These are phyloP conservation scores for Tragelaphus oryx DNA, from an alignment of 2,797 vertebrate species.

Conservation along the genomic window DNA sequence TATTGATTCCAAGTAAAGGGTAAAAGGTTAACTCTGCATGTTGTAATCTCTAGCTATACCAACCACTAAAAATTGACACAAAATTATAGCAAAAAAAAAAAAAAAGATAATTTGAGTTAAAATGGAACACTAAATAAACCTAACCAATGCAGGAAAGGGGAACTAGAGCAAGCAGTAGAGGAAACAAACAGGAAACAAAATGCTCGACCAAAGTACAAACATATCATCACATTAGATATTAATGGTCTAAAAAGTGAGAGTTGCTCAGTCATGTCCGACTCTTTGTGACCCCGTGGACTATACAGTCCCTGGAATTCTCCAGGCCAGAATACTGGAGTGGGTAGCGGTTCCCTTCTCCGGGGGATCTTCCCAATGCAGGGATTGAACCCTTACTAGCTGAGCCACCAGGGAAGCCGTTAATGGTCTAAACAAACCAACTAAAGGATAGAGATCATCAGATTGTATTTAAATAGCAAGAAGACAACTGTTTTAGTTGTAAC, in stretches of 20 bases:
- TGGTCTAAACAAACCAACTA: background rate
- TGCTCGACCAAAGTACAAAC: background rate
- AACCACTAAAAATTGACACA: background rate
- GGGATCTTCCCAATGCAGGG: background rate
- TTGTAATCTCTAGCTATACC: background rate
- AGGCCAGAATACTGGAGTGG: background rate
- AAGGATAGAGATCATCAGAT: background rate
- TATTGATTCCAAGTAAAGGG: background rate
- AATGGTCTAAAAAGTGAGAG: background rate
- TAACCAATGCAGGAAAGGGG: background rate
- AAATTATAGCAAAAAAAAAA: background rate
- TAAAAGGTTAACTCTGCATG: background rate
- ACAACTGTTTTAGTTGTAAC: background rate
- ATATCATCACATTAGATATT: background rate
- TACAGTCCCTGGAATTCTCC: background rate
- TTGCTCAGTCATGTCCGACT: background rate
- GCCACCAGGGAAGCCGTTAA: background rate
- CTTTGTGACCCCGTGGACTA: background rate
- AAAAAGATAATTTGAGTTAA: background rate
- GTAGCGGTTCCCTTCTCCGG: accelerated
- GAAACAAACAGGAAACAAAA: background rate
- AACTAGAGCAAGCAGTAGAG: background rate
- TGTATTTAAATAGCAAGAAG: background rate
- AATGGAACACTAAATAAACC: background rate
- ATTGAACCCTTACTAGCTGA: background rate